These are phyloP conservation scores for Nibea albiflora DNA, from an alignment of 2,113 vertebrate genomes.

Conservation along the genomic window DNA sequence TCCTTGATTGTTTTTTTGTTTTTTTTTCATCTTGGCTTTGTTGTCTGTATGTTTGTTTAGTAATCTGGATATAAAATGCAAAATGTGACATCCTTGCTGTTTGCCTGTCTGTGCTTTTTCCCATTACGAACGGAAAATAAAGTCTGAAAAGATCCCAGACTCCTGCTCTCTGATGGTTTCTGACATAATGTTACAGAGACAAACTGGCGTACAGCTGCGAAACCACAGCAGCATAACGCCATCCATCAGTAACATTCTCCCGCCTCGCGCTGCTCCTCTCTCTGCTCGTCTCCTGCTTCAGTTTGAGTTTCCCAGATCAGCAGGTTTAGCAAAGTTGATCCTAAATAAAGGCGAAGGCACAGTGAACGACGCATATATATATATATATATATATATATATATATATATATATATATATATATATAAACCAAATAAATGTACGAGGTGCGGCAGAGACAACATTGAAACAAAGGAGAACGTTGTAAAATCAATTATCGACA, in stretches of 20 bases:
- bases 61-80: slow-evolving; percentile 71
- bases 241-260: background rate
- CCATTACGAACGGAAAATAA: slow-evolving; percentile 75
- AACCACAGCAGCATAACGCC: background rate
- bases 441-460: background rate
- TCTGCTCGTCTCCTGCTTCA: background rate
- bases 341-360: background rate
- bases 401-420: background rate
- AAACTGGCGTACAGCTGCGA: background rate
- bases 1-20: slow-evolving; percentile 27
- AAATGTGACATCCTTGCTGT: slow-evolving; percentile 72
- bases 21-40: slow-evolving; percentile 39
- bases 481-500: background rate
- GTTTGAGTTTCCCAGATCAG: background rate
- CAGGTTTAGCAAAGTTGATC: background rate
- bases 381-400: background rate
- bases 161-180: slow-evolving; percentile 6
- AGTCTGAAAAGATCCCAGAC: slow-evolving; percentile 47
- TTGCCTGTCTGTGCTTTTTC: slow-evolving; percentile 72
- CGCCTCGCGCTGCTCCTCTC: background rate
- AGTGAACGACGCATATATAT: background rate
- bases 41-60: slow-evolving; percentile 60
- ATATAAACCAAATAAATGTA: background rate
- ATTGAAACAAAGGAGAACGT: background rate
- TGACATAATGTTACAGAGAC: background rate